A percentile compares a stretch with the other conserved stretches of the same genome.
Conservation (phyloP, 1,140 invertebrate genomes). For the Listronotus oregonensis region DNA sequence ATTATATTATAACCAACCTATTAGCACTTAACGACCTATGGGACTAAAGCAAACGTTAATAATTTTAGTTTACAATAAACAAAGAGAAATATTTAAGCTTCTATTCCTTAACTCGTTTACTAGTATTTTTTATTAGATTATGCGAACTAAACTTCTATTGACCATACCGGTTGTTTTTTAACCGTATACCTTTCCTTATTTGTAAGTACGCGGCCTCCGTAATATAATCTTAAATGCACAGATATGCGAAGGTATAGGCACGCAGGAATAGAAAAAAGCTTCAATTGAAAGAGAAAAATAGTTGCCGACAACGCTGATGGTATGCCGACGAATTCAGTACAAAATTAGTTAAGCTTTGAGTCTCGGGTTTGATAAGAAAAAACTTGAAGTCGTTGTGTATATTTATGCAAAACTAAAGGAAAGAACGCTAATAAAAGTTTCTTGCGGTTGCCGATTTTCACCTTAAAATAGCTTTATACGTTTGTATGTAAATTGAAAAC, state of each 20-base stretch:
- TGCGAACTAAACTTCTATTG: too few species aligned
- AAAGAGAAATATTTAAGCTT: too few species aligned
- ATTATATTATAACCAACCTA: too few species aligned
- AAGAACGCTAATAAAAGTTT: constrained; percentile 29
- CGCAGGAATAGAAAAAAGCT: constrained; percentile 25
- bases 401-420: constrained; percentile 31
- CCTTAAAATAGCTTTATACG: too few species aligned
- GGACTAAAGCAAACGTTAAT: too few species aligned
- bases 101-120: too few species aligned
- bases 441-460: constrained; percentile 18
- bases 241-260: background rate
- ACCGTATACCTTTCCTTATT: constrained; percentile 17
- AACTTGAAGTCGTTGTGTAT: constrained; percentile 24
- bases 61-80: too few species aligned
- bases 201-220: background rate
- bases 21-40: too few species aligned
- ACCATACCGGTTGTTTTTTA: too few species aligned
- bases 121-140: too few species aligned
- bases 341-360: constrained; percentile 18
- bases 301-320: constrained; percentile 14
- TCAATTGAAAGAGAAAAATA: constrained; percentile 26
- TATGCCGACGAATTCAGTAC: constrained; percentile 13
- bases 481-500: too few species aligned
- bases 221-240: too few species aligned
- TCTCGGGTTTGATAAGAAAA: constrained; percentile 23